Evolutionary conservation across 35 echinoderm and acorn worm genomes (phyloP), one percentile per base, ranked within the genome.

Genomic region (Stichopus chloronotus): DNA sequence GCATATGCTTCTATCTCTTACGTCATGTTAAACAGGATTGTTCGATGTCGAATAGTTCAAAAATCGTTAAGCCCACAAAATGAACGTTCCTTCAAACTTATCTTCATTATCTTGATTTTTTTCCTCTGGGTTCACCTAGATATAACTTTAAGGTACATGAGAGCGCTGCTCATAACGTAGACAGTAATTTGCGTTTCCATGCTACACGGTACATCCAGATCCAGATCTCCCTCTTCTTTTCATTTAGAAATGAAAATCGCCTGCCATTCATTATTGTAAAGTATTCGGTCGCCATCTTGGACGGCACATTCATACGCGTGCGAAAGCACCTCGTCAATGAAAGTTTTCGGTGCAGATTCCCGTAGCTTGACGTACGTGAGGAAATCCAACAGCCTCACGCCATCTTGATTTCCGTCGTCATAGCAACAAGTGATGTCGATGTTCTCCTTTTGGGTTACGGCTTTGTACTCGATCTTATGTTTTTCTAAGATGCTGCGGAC

Each of bases 351-450:
- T 7, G 11, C 81, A 56, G 81, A 21, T 56, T 84, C 81, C 7
- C 22, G 8, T 56, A 84, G 21, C 9, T 56, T 84, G 0, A 57
- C 56, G 53, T 84, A 5, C 11, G 10, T 57, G 12, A 84, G 4
- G 54, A 84, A 84, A 84, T 84, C 81, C 13, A 54, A 6, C 19
- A 84, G 4, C 16, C 55, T 56, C 53, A 57, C 78, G 8, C 81
- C 52, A 6, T 84, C 81, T 8, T 53, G 19, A 54, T 53, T 84
- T 11, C 52, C 43, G 10, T 19, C 81, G 12, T 84, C 81, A 56
- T 56, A 84, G 56, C 81, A 84, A 55, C 81, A 84, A 6, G 81
- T 57, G 14, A 84, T 84, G 21, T 84, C 81, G 21, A 84, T 21
- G 4, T 16, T 12, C 54, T 12, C 54, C 8, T 84, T 21, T 16